Conservation (phyloP, 2,888 invertebrate genomes). For the Platerodrilus igneus region DNA sequence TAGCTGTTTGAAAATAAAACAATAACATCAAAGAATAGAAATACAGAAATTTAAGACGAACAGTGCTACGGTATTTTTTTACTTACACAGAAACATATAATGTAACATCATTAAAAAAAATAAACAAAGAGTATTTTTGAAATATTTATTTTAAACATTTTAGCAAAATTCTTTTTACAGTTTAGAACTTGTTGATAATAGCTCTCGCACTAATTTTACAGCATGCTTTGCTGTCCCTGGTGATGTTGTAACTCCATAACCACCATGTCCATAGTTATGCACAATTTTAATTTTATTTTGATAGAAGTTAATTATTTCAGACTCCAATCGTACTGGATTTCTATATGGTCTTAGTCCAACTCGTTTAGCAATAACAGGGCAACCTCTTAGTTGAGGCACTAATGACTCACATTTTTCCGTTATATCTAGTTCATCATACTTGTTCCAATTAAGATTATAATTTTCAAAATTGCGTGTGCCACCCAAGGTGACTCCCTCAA, state of each 20-base stretch:
- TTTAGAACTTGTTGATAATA: constrained; percentile 45
- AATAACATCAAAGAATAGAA: no score
- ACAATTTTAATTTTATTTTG: constrained; percentile 61
- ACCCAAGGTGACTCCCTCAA: constrained; percentile 72
- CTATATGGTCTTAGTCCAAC: constrained; percentile 85
- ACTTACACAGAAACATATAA: no score
- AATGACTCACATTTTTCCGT: constrained; percentile 72
- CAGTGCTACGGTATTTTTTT: no score
- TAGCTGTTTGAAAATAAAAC: no score
- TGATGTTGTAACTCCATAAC: constrained; percentile 85
- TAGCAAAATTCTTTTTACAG: no score
- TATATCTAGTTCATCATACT: constrained; percentile 71
- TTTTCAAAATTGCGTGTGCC: constrained; percentile 82
- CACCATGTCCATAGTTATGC: constrained; percentile 94
- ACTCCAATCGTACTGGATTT: constrained; percentile 66
- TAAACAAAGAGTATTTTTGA: no score
- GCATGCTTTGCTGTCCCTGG: constrained; percentile 83
- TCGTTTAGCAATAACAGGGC: constrained; percentile 57
- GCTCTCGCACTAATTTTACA: constrained; percentile 61
- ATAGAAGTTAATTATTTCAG: constrained; percentile 48
- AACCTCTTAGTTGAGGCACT: constrained; percentile 62
- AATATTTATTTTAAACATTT: no score
- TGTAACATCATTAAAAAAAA: no score
- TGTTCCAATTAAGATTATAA: constrained; percentile 61
- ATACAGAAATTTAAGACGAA: no score